Evolutionary conservation across 2,797 vertebrate genomes (phyloP).

Genomic region (Enteromius argenteus): DNA sequence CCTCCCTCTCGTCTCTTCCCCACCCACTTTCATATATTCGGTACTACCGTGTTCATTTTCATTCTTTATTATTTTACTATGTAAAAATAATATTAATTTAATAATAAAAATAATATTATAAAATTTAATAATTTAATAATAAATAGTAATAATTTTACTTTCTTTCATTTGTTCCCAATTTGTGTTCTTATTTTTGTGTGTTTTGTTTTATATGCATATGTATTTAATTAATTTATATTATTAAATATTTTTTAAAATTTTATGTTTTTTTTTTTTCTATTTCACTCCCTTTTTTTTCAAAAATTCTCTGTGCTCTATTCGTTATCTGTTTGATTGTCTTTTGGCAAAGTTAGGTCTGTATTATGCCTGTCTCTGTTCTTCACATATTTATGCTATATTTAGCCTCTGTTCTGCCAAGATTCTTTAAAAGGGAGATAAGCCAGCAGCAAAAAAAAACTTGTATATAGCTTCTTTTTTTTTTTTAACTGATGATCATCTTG

Average conservation of each 20-base stretch:
- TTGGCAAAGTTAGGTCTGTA: constrained; percentile 64
- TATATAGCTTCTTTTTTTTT: not conserved
- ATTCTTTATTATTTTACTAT: constrained; percentile 40
- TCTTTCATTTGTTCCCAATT: constrained; percentile 45
- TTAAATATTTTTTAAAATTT: not conserved
- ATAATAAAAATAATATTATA: no score
- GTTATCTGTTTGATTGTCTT: constrained; percentile 74
- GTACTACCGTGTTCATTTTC: constrained; percentile 35
- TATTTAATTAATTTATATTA: not conserved
- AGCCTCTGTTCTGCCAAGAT: constrained; percentile 62
- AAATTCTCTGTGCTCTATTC: constrained; percentile 49
- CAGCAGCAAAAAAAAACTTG: constrained; percentile 45
- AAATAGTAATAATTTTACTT: not conserved
- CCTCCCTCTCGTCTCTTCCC: constrained; percentile 18
- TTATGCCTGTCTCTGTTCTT: constrained; percentile 51
- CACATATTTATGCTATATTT: constrained; percentile 71
- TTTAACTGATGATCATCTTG: constrained; percentile 22
- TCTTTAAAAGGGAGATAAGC: constrained; percentile 59
- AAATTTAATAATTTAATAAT: no score
- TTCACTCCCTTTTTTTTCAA: constrained; percentile 29
- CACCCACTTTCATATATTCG: not conserved
- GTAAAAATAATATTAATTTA: no score
- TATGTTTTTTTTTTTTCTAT: not conserved
- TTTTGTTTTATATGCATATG: not conserved
- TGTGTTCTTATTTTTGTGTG: not conserved